These are phyloP conservation scores for Parnassius glacialis DNA, from an alignment of 2,888 invertebrate genomes.

Conservation along the genomic window DNA sequence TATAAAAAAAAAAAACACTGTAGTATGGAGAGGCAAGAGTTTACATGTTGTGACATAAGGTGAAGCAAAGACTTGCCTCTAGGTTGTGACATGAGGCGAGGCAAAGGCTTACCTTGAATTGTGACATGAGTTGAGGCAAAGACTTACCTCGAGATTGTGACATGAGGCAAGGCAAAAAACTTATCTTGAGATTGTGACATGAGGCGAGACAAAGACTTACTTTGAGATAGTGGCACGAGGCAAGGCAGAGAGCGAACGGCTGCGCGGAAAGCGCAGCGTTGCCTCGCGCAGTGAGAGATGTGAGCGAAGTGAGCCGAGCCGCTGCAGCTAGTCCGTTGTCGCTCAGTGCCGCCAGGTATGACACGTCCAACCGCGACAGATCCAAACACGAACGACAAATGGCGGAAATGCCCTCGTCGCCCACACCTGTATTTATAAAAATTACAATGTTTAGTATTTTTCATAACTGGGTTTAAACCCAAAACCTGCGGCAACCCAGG, in stretches of 20 bases:
- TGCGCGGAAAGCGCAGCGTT: constrained; percentile 48
- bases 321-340: constrained; percentile 49
- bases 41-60: too few species aligned
- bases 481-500: too few species aligned
- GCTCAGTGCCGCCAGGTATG: constrained; percentile 56
- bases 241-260: constrained; percentile 46
- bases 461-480: too few species aligned
- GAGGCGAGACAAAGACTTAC: constrained; percentile 41
- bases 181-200: constrained; percentile 50
- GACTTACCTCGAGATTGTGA: neutral
- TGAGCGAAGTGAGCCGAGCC: constrained; percentile 41
- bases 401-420: constrained; percentile 57
- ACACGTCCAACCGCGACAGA: constrained; percentile 55
- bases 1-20: constrained; percentile 30
- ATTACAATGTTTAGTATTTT: neutral
- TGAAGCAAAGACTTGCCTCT: constrained; percentile 35
- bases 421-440: constrained; percentile 45
- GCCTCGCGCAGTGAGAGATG: constrained; percentile 45
- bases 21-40: constrained; percentile 46
- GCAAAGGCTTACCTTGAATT: constrained; percentile 43
- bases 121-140: constrained; percentile 47
- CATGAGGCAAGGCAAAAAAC: neutral
- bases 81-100: constrained; percentile 48
- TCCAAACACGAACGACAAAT: constrained; percentile 49
- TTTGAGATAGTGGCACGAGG: constrained; percentile 48